phyloP scores from a whole-genome alignment of 2,113 vertebrate species.

The Psephotus haematonotus region DNA sequence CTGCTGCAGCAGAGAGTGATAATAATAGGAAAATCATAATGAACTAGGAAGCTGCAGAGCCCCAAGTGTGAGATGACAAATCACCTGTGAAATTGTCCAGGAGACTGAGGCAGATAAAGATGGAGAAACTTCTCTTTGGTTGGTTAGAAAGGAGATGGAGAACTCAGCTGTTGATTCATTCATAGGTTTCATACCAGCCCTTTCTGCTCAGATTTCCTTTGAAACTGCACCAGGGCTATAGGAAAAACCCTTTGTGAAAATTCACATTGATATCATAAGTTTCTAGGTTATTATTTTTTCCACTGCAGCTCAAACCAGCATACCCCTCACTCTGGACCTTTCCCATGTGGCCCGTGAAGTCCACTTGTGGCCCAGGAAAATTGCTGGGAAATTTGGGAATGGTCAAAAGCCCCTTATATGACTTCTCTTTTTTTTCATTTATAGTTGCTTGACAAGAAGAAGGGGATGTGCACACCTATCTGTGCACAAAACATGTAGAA shows the following conservation, averaged over 20 bases:
- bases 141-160: neutral
- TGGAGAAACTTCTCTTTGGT: neutral
- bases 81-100: neutral
- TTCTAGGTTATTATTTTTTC: neutral
- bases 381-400: neutral
- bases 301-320: neutral
- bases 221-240: accelerated
- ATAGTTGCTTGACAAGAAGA: neutral
- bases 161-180: neutral
- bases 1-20: neutral
- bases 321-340: neutral
- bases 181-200: neutral
- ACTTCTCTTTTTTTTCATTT: neutral
- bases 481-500: neutral
- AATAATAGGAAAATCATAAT: neutral
- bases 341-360: accelerated
- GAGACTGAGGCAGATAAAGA: neutral
- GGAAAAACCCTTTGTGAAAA: neutral
- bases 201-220: neutral
- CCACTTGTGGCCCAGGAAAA: neutral
- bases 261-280: neutral
- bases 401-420: neutral
- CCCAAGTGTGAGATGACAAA: neutral
- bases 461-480: neutral
- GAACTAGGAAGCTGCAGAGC: neutral